Percentiles rank a stretch among this genome's conserved stretches.
phyloP scores from a whole-genome alignment of 2,797 vertebrate species.

The Phaenicophaeus curvirostris region DNA sequence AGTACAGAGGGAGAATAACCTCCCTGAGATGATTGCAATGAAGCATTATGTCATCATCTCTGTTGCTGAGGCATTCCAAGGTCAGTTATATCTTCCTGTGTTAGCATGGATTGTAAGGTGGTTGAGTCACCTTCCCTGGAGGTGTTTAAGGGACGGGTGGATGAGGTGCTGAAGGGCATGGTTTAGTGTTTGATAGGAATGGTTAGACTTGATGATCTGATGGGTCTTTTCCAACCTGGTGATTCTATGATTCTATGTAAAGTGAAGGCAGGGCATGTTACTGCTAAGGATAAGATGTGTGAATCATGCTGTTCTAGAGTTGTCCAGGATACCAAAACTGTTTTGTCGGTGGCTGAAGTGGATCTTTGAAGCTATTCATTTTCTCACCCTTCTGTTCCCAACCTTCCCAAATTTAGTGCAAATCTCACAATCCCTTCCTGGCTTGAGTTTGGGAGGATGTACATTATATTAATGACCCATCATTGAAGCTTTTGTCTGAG shows the following conservation, averaged over 20 bases:
- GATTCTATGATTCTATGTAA: too few relatives aligned
- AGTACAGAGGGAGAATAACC: too few relatives aligned
- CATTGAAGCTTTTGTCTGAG: background rate
- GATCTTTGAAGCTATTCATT: background rate
- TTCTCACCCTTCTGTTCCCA: background rate
- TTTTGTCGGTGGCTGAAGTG: background rate
- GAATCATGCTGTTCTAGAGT: background rate
- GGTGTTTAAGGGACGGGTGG: too few relatives aligned
- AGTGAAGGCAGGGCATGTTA: background rate
- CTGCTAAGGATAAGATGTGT: background rate
- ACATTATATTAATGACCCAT: background rate
- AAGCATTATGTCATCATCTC: background rate
- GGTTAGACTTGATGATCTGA: too few relatives aligned
- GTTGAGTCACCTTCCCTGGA: too few relatives aligned
- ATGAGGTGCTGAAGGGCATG: too few relatives aligned
- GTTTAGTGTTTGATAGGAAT: too few relatives aligned
- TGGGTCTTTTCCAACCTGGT: too few relatives aligned
- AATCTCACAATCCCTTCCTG: background rate
- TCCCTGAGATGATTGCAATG: background rate
- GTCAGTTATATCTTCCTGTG: background rate
- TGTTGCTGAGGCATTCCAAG: background rate
- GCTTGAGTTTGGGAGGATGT: background rate
- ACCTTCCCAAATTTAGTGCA: background rate
- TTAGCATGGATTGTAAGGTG: background rate
- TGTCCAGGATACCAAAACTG: background rate